These are phyloP conservation scores for Sminthopsis crassicaudata DNA, from an alignment of 2,113 vertebrate genomes.

Conservation along the genomic window DNA sequence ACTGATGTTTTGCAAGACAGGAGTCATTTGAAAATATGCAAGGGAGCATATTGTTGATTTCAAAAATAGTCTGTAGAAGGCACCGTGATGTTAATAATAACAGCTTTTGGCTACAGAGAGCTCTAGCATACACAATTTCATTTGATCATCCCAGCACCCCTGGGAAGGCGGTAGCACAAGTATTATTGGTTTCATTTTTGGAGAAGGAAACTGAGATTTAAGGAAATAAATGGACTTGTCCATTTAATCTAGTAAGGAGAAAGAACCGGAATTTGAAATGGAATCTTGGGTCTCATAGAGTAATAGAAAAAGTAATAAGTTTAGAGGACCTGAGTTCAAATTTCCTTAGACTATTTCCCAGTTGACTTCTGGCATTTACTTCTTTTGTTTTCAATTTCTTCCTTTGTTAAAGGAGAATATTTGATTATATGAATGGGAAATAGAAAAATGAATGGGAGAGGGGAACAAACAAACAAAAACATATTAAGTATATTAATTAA, in stretches of 20 bases:
- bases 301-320: background rate
- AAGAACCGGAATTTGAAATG: background rate
- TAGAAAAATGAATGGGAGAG: background rate
- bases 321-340: background rate
- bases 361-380: background rate
- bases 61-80: background rate
- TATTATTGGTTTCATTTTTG: background rate
- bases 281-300: background rate
- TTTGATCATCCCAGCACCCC: background rate
- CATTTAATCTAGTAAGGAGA: background rate
- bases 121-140: background rate
- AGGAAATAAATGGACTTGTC: background rate
- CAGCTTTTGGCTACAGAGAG: background rate
- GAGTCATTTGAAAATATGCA: background rate
- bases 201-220: background rate
- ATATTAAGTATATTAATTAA: too few relatives aligned
- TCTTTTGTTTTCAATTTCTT: background rate
- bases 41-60: background rate
- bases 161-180: background rate
- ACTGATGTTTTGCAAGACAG: background rate
- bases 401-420: background rate
- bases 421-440: background rate
- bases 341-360: background rate
- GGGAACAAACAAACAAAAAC: too few relatives aligned
- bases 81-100: background rate